These are phyloP conservation scores for Suricata suricatta DNA, from an alignment of 2,113 vertebrate species.

Conservation along the genomic window DNA sequence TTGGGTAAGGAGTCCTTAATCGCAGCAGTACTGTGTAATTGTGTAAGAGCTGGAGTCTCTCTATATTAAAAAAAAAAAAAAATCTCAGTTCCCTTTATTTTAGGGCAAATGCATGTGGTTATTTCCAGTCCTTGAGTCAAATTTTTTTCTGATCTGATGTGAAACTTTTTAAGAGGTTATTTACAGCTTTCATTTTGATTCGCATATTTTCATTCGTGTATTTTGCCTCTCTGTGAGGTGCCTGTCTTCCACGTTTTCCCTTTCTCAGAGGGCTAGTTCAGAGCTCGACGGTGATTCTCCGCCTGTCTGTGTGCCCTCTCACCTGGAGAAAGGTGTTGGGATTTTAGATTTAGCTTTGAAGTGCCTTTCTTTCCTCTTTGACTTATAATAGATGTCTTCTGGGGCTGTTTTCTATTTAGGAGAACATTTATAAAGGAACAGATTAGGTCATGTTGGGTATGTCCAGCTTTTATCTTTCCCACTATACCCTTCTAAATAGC, in stretches of 20 bases:
- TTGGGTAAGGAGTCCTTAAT: not conserved
- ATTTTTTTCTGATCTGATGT: not conserved
- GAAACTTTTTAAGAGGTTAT: not conserved
- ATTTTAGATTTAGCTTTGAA: slow-evolving; percentile 36
- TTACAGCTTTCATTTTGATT: slow-evolving; percentile 9
- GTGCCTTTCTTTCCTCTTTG: not conserved
- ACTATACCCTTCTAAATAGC: not conserved
- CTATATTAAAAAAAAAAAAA: not conserved
- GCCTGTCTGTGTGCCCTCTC: not conserved
- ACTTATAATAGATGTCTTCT: not conserved
- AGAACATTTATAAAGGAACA: not conserved
- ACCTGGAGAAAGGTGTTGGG: not conserved
- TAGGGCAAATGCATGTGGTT: not conserved
- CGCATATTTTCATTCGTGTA: not conserved
- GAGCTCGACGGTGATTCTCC: not conserved
- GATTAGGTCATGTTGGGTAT: not conserved
- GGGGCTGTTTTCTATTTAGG: slow-evolving; percentile 38
- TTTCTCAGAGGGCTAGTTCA: not conserved
- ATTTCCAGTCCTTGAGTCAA: not conserved
- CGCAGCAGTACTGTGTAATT: not conserved
- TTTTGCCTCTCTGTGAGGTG: not conserved
- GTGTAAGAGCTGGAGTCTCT: slow-evolving; percentile 10
- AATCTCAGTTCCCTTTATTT: not conserved
- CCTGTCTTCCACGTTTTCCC: not conserved
- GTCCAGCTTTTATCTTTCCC: not conserved